phyloP scores from a whole-genome alignment of 2,113 vertebrate genomes.

The Ictidomys tridecemlineatus region DNA sequence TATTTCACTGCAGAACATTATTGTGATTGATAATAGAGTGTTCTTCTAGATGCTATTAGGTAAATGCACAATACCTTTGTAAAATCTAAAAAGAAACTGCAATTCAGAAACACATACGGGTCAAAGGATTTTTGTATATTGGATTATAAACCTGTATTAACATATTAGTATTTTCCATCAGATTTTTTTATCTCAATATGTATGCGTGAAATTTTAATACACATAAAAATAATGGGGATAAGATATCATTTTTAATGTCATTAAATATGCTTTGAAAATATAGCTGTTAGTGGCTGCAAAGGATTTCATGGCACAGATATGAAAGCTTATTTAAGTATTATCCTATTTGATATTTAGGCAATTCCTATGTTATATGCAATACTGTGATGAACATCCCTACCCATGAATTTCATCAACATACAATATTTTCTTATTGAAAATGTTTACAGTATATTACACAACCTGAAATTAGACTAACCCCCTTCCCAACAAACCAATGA shows the following conservation, averaged over 20 bases:
- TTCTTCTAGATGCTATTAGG: background rate
- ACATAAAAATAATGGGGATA: background rate
- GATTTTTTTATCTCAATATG: background rate
- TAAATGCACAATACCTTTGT: background rate
- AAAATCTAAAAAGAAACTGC: slow-evolving; percentile 21
- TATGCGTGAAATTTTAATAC: background rate
- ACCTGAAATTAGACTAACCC: slow-evolving; percentile 35
- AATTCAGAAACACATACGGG: slow-evolving; percentile 40
- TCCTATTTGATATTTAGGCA: background rate
- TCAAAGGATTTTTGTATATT: background rate
- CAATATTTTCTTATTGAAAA: slow-evolving; percentile 32
- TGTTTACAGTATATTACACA: background rate
- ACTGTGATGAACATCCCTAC: slow-evolving; percentile 7
- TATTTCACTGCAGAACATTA: background rate
- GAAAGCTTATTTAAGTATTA: slow-evolving; percentile 23
- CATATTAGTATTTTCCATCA: background rate
- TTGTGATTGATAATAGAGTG: background rate
- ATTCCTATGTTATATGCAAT: slow-evolving; percentile 10
- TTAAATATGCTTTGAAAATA: slow-evolving; percentile 28
- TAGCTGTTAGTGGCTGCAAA: background rate
- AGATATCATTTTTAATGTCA: slow-evolving; percentile 25
- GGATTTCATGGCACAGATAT: background rate
- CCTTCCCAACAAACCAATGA: slow-evolving; percentile 10
- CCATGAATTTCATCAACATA: background rate
- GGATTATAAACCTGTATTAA: background rate